phyloP scores from a whole-genome alignment of 1,140 invertebrate species.

The Vanessa tameamea region DNA sequence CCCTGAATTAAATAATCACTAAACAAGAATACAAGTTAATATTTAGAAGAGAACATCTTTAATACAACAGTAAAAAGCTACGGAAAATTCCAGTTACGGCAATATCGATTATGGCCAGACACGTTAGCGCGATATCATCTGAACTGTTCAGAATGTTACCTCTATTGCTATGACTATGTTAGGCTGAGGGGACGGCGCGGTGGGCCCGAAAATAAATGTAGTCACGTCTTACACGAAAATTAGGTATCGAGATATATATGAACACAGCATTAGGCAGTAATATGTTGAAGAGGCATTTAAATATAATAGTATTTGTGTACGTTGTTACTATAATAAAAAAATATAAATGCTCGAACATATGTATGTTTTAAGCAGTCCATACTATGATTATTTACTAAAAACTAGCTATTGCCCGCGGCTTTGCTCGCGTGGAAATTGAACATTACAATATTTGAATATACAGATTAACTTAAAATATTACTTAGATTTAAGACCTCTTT shows the following conservation, averaged over 20 bases:
- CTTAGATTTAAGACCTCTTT: too few relatives aligned
- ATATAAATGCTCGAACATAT: too few relatives aligned
- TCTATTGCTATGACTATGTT: conserved; percentile 46
- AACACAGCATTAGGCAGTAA: neutral
- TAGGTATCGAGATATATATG: conserved; percentile 27
- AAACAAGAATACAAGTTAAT: neutral
- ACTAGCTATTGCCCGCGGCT: too few relatives aligned
- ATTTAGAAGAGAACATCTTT: neutral
- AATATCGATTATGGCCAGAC: conserved; percentile 55
- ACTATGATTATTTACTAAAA: too few relatives aligned
- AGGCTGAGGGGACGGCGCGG: conserved; percentile 18
- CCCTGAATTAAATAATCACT: neutral
- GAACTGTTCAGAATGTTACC: conserved; percentile 53
- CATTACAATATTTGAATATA: too few relatives aligned
- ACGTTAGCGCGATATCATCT: conserved; percentile 64
- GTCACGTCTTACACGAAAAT: conserved; percentile 35
- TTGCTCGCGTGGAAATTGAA: too few relatives aligned
- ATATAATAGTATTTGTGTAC: neutral
- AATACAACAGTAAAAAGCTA: conserved; percentile 9
- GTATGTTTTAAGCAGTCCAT: too few relatives aligned
- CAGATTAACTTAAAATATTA: too few relatives aligned
- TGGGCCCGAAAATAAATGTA: conserved; percentile 34
- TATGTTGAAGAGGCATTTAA: neutral
- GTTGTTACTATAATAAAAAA: too few relatives aligned
- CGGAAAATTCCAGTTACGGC: conserved; percentile 15